Evolutionary conservation across 2,888 invertebrate genomes (phyloP), one percentile per base, ranked within the genome.

Genomic region (Pegoplata infirma): DNA sequence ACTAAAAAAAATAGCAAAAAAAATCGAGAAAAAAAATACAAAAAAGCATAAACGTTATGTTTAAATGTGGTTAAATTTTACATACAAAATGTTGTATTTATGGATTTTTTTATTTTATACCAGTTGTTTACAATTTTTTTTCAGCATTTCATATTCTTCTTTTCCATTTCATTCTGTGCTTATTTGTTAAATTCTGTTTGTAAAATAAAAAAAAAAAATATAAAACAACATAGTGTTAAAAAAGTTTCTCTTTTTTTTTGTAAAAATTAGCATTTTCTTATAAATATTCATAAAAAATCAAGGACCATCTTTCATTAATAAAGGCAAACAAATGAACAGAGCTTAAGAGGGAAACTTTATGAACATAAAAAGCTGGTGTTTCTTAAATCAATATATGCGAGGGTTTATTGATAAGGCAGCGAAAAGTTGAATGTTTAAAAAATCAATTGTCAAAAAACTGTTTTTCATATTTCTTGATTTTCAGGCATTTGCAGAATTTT

Each of bases 251-350:
- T 21, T 25, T 51, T 32, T n/a, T 53, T 59, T 25, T 55, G 10
- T 63, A 49, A 75, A 75, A 56, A 56, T 68, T 68, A 49, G 49
- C 75, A 49, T 61, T 56, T 68, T 61, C 55, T 74, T 55, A 68
- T 75, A 56, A 75, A 75, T 63, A 75, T 75, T 68, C 55, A 75
- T 68, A 68, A 25, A n/a, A 47, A 47, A 47, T 55, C 55, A 75
- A 68, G 75, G 49, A 75, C 55, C 36, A 40, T 40, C n/a, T 40
- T 40, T n/a, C 36, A n/a, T 40, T 40, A 5, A 40, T 40, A 12
- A 40, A 12, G 36, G 1, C 2, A 40, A 28, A 28, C 8, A 32
- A 40, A 40, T 40, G 36, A 40, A n/a, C 36, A 40, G n/a, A n/a
- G 36, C 36, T 40, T 40, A 40, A 12, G 4, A 40, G n/a, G 12